These are phyloP conservation scores for Vidua chalybeata DNA, from an alignment of 2,113 vertebrate species.

Conservation along the genomic window DNA sequence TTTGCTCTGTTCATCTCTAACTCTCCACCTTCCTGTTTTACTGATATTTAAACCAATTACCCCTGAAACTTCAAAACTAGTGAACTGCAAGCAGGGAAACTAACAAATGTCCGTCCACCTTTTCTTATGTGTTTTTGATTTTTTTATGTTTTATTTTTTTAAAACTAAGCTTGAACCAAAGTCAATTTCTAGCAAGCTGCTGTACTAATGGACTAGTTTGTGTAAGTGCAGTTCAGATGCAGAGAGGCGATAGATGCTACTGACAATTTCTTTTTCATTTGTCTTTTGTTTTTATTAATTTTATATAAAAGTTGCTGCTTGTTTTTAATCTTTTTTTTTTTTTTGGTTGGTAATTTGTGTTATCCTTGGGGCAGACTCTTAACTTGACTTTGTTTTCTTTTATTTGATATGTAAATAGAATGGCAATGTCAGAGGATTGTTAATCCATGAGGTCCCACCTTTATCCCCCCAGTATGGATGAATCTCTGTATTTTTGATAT, in stretches of 20 bases:
- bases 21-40: constrained; percentile 63
- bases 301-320: constrained; percentile 87
- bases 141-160: constrained; percentile 75
- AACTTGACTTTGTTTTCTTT: constrained; percentile 75
- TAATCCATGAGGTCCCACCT: constrained; percentile 61
- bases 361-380: constrained; percentile 77
- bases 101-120: constrained; percentile 88
- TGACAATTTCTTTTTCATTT: constrained; percentile 84
- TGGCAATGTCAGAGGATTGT: constrained; percentile 67
- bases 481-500: constrained; percentile 31
- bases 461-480: constrained; percentile 36
- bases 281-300: constrained; percentile 78
- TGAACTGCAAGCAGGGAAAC: constrained; percentile 81
- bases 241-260: constrained; percentile 88
- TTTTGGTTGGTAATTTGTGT: constrained; percentile 73
- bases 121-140: constrained; percentile 75
- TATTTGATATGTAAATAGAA: constrained; percentile 72
- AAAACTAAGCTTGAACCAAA: constrained; percentile 99
- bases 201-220: constrained; percentile 93
- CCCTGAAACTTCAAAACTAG: constrained; percentile 69
- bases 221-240: constrained; percentile 83
- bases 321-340: constrained; percentile 72
- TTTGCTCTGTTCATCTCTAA: constrained; percentile 64
- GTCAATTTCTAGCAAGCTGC: constrained; percentile 97
- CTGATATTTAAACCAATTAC: constrained; percentile 61